Percentiles rank a stretch among this genome's conserved stretches.
phyloP scores from a whole-genome alignment of 2,113 vertebrate species.

The Astatotilapia flaviijosephi region DNA sequence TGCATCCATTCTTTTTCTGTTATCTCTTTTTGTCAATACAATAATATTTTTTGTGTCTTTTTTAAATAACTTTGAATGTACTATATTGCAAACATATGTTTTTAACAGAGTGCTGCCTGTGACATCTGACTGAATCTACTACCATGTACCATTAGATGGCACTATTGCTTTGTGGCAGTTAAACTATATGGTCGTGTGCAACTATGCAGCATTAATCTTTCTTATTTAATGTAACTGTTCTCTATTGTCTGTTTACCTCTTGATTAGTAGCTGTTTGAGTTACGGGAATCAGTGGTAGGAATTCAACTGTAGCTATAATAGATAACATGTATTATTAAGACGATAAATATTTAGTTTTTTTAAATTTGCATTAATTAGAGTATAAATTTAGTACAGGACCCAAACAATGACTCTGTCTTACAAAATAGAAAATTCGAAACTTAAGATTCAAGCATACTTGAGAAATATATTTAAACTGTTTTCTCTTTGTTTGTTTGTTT shows the following conservation, averaged over 20 bases:
- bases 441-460: not conserved
- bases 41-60: not conserved
- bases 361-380: not conserved
- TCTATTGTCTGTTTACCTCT: not conserved
- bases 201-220: not conserved
- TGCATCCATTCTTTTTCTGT: not conserved
- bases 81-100: not conserved
- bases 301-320: not conserved
- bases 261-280: not conserved
- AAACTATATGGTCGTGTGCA: not conserved
- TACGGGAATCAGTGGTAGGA: not conserved
- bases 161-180: not conserved
- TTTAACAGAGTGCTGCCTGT: not conserved
- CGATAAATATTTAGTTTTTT: not conserved
- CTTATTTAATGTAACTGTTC: not conserved
- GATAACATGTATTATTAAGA: not conserved
- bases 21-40: not conserved
- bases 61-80: not conserved
- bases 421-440: not conserved
- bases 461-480: not conserved
- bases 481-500: not conserved
- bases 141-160: conserved; percentile 36
- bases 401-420: not conserved
- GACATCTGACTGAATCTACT: not conserved
- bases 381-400: not conserved